A percentile compares a stretch with the other conserved stretches of the same genome.
These are phyloP conservation scores for Ganaspis sp. DNA, from an alignment of 1,140 invertebrate species.

Conservation along the genomic window DNA sequence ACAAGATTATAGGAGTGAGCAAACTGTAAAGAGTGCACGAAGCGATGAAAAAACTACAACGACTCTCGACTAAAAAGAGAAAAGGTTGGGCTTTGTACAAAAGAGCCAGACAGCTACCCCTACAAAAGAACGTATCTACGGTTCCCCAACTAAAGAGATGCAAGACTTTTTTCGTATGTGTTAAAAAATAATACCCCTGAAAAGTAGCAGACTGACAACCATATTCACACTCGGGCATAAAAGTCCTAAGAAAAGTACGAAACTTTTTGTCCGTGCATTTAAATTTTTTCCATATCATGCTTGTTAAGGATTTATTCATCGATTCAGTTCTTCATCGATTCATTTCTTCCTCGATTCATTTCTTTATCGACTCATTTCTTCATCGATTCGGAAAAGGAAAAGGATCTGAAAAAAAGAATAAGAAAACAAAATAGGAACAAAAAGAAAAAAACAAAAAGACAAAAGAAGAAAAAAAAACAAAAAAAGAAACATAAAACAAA, in stretches of 20 bases:
- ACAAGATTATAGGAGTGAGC: not conserved
- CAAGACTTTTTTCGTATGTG: not conserved
- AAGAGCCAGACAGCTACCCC: not conserved
- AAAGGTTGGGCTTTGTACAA: constrained; percentile 4
- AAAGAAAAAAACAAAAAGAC: too few relatives aligned
- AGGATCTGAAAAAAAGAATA: too few relatives aligned
- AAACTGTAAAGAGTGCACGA: constrained; percentile 8
- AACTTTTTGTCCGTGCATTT: too few relatives aligned
- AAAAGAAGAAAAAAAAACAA: too few relatives aligned
- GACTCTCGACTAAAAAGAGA: not conserved
- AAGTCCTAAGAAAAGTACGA: not conserved
- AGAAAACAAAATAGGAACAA: too few relatives aligned
- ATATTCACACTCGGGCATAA: not conserved
- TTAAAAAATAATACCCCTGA: constrained; percentile 9
- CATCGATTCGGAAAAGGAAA: too few relatives aligned
- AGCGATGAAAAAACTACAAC: not conserved
- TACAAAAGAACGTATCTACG: not conserved
- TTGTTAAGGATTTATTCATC: too few relatives aligned
- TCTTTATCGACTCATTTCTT: too few relatives aligned
- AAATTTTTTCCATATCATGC: too few relatives aligned
- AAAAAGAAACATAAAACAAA: too few relatives aligned
- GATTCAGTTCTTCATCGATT: too few relatives aligned
- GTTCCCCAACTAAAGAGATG: not conserved
- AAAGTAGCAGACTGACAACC: not conserved
- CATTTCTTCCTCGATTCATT: too few relatives aligned